Evolutionary conservation across 1,140 invertebrate genomes (phyloP).

Genomic region (Eurosta solidaginis): DNA sequence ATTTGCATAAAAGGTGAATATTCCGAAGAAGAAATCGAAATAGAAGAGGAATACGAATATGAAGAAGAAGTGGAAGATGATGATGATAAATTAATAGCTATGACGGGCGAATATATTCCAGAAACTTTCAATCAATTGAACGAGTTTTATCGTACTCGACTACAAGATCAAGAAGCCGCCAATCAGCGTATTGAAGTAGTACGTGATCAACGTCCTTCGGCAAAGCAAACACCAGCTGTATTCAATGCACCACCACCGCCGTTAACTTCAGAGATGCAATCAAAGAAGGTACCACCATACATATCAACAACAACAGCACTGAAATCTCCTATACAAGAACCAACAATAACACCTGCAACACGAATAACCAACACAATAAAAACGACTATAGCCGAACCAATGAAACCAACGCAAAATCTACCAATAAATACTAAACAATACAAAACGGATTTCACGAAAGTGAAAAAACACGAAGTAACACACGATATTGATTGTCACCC

Average conservation of each 20-base stretch:
- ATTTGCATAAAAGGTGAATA: slow-evolving; percentile 33
- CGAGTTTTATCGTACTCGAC: slow-evolving; percentile 43
- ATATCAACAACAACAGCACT: neutral
- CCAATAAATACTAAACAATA: neutral
- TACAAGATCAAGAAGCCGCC: slow-evolving; percentile 17
- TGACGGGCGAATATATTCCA: slow-evolving; percentile 51
- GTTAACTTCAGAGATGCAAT: neutral
- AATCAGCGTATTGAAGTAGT: neutral
- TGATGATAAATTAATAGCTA: slow-evolving; percentile 40
- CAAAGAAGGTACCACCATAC: slow-evolving; percentile 3
- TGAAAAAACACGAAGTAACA: slow-evolving; percentile 26
- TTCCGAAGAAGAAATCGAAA: slow-evolving; percentile 61
- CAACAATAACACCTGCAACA: neutral
- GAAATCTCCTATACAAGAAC: neutral
- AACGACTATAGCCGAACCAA: neutral
- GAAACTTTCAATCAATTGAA: slow-evolving; percentile 55
- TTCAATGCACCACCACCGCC: neutral
- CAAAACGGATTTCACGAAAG: neutral
- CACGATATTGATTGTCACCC: slow-evolving; percentile 35
- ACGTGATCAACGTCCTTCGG: neutral
- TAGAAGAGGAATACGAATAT: slow-evolving; percentile 54
- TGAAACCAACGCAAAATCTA: neutral
- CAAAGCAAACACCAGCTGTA: slow-evolving; percentile 23
- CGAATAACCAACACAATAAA: neutral
- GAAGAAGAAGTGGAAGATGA: slow-evolving; percentile 52